These are phyloP conservation scores for Adelognathus sp. DNA, from an alignment of 2,888 invertebrate genomes.

Conservation along the genomic window DNA sequence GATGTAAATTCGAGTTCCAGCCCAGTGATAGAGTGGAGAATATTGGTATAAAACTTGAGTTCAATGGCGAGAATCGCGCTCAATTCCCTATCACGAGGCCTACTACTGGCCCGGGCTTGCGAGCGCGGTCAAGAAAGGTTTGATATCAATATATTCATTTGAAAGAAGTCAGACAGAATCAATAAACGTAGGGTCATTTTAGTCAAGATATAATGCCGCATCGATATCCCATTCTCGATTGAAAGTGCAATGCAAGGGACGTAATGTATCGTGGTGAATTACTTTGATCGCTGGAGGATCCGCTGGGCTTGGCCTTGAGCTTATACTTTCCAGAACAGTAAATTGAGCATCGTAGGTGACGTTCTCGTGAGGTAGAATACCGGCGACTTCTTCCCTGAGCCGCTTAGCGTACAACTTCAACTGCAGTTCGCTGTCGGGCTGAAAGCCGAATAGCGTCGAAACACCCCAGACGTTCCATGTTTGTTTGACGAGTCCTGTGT, in stretches of 20 bases:
- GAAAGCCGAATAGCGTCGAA: slow-evolving; percentile 75
- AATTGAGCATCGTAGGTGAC: slow-evolving; percentile 72
- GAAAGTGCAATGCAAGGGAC: neutral
- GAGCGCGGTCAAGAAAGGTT: no score
- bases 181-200: no score
- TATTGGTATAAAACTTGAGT: no score
- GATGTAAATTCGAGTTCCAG: no score
- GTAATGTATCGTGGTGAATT: slow-evolving; percentile 6
- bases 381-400: slow-evolving; percentile 75
- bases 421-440: slow-evolving; percentile 66
- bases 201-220: no score
- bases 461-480: slow-evolving; percentile 77
- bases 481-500: slow-evolving; percentile 72
- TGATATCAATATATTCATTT: no score
- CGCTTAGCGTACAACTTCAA: slow-evolving; percentile 76
- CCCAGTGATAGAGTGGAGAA: no score
- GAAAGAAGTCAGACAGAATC: no score
- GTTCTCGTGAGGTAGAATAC: slow-evolving; percentile 69
- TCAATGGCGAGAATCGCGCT: no score
- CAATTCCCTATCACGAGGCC: no score
- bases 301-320: slow-evolving; percentile 57
- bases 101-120: no score
- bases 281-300: slow-evolving; percentile 71
- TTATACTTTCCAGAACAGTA: slow-evolving; percentile 60
- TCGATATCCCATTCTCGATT: neutral